Base-by-base conservation (phyloP, 92 coral and sea anemone species). In the Zoanthus sansibaricus region DNA sequence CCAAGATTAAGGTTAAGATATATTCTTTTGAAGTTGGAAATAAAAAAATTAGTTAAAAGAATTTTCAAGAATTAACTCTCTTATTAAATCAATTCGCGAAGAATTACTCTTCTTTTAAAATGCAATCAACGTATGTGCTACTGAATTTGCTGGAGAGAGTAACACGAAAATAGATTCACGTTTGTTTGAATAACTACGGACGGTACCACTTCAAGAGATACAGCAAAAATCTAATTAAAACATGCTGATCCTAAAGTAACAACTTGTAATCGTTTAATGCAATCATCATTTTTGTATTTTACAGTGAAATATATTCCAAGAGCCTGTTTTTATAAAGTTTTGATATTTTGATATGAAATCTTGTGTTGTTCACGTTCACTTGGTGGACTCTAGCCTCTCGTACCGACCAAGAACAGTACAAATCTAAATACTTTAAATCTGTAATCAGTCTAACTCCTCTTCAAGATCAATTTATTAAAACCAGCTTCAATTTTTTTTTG, bases 161-260 rank as follows among this genome's bases (percentile, higher is more conserved):
- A 62, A 3, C 16, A 6, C 21, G 69, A 62, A n/a, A 62, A 62
- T 62, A 16, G n/a, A 8, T 6, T 62, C 69, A 62, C 30, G 69
- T n/a, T 49, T 49, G 8, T n/a, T 62, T 62, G 30, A 62, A 16
- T 15, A 7, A 21, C 25, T 8, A 62, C 5, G 8, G 69, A n/a
- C 21, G 9, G 10, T 62, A 62, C 30, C n/a, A 20, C 5, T 76
- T 51, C 82, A 76, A 52, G 13, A 10, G 67, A 76, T 54, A 76
- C 67, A 76, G 67, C 44, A 51, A 76, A 54, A 74, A 54, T 54
- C 49, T 76, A 76, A 76, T 76, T 76, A 51, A 76, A 76, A 8
- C 76, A 71, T 37, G 45, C 76, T 32, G 76, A n/a, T 25, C 37
- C 9, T 44, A 16, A 7, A 75, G 14, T 18, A 30, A 44, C 37